These are phyloP conservation scores for Spodoptera litura DNA, from an alignment of 1,140 invertebrate species.

Conservation along the genomic window DNA sequence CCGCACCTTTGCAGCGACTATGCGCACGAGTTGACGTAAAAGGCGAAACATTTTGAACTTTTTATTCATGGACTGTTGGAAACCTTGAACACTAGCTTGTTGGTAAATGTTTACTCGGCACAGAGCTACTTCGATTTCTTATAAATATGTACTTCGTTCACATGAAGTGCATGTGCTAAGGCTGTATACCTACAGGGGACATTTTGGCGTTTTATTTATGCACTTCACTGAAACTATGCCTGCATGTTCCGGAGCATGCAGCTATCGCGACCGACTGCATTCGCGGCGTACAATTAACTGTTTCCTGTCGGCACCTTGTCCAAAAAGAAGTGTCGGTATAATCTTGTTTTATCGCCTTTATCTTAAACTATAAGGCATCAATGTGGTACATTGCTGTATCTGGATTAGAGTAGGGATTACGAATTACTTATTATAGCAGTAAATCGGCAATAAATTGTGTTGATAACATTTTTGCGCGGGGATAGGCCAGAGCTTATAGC, in stretches of 20 bases:
- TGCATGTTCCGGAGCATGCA: not conserved
- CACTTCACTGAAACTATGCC: constrained; percentile 7
- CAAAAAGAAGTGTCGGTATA: constrained; percentile 52
- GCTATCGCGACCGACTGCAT: constrained; percentile 9
- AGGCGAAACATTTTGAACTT: constrained; percentile 61
- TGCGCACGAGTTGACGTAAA: constrained; percentile 64
- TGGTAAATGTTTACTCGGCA: constrained; percentile 10
- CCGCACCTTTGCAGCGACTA: constrained; percentile 67
- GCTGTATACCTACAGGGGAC: constrained; percentile 44
- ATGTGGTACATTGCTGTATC: constrained; percentile 50
- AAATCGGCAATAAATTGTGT: constrained; percentile 42
- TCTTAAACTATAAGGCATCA: constrained; percentile 50
- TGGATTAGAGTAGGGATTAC: constrained; percentile 58
- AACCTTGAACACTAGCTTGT: constrained; percentile 26
- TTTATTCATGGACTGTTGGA: not conserved
- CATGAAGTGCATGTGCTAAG: constrained; percentile 10
- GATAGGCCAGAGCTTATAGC: not conserved
- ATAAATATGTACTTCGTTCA: not conserved
- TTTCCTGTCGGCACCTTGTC: constrained; percentile 37
- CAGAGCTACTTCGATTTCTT: not conserved
- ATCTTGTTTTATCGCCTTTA: constrained; percentile 54
- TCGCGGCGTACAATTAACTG: constrained; percentile 50
- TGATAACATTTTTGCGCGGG: constrained; percentile 26
- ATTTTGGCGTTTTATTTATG: constrained; percentile 45
- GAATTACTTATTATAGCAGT: constrained; percentile 42